A percentile compares a stretch with the other conserved stretches of the same genome.
These are phyloP conservation scores for Candoia aspera DNA, from an alignment of 2,113 vertebrate species.

Conservation along the genomic window DNA sequence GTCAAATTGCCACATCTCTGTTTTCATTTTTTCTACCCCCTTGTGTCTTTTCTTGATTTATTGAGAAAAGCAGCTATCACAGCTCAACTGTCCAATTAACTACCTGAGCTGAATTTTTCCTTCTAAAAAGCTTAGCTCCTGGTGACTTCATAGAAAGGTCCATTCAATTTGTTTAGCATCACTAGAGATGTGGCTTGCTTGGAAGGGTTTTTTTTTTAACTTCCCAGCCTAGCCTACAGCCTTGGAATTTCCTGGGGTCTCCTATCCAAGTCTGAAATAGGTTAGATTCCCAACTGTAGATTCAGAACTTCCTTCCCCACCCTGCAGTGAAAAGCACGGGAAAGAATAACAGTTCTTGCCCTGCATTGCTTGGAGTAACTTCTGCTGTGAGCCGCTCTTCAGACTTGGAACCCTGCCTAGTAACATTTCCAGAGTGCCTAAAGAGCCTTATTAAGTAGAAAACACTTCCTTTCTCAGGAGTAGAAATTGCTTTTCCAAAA, in stretches of 20 bases:
- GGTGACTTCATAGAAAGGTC: background rate
- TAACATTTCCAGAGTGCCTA: background rate
- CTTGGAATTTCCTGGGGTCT: background rate
- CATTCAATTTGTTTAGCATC: background rate
- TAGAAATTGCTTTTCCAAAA: background rate
- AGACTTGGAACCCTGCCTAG: background rate
- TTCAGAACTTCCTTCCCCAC: background rate
- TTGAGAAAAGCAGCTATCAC: background rate
- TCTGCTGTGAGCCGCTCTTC: background rate
- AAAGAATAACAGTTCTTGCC: background rate
- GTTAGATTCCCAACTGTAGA: background rate
- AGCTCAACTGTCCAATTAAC: background rate
- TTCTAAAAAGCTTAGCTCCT: background rate
- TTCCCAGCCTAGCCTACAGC: background rate
- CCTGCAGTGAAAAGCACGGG: background rate
- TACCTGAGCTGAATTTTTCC: background rate
- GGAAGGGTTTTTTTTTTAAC: background rate
- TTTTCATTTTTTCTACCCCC: background rate
- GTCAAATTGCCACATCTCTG: background rate
- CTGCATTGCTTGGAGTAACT: background rate
- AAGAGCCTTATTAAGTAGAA: background rate
- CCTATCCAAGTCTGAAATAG: background rate
- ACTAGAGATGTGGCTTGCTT: background rate
- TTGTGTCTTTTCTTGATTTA: background rate
- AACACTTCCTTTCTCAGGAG: background rate